Percentiles rank a stretch among this genome's conserved stretches.
phyloP scores from a whole-genome alignment of 1,140 invertebrate species.

The Pseudomyrmex sp. region DNA sequence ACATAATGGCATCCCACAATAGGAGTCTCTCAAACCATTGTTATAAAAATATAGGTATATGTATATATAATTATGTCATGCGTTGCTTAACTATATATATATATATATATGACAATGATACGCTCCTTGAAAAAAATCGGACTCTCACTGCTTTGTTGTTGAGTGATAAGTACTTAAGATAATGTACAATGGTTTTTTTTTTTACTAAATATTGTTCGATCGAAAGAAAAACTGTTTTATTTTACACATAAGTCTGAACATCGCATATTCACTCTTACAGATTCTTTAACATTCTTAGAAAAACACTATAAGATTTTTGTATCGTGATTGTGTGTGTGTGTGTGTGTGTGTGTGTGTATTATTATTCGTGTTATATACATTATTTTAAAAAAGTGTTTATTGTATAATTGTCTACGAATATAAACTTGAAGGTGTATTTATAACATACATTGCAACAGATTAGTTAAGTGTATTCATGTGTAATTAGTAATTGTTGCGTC shows the following conservation, averaged over 20 bases:
- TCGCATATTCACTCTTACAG: no score
- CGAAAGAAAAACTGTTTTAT: no score
- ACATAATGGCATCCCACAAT: slow-evolving; percentile 83
- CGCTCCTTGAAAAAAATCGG: slow-evolving; percentile 55
- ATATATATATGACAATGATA: slow-evolving; percentile 66
- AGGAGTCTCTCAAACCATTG: slow-evolving; percentile 81
- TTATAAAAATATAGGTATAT: slow-evolving; percentile 76
- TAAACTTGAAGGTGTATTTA: slow-evolving; percentile 21
- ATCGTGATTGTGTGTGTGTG: no score
- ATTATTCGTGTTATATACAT: no score
- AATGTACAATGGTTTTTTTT: not conserved
- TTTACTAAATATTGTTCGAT: not conserved
- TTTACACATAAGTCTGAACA: no score
- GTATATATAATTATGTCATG: slow-evolving; percentile 75
- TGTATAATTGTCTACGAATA: slow-evolving; percentile 1
- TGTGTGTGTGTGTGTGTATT: no score
- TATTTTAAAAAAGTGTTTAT: not conserved
- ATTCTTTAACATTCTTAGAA: no score
- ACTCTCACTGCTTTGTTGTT: slow-evolving; percentile 46
- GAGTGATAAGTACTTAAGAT: slow-evolving; percentile 22
- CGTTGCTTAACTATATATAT: slow-evolving; percentile 73
- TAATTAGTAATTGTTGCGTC: slow-evolving; percentile 4
- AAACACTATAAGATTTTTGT: no score
- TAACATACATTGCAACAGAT: slow-evolving; percentile 10
- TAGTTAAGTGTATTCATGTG: not conserved